These are phyloP conservation scores for Coregonus clupeaformis DNA, from an alignment of 2,113 vertebrate genomes.

Conservation along the genomic window DNA sequence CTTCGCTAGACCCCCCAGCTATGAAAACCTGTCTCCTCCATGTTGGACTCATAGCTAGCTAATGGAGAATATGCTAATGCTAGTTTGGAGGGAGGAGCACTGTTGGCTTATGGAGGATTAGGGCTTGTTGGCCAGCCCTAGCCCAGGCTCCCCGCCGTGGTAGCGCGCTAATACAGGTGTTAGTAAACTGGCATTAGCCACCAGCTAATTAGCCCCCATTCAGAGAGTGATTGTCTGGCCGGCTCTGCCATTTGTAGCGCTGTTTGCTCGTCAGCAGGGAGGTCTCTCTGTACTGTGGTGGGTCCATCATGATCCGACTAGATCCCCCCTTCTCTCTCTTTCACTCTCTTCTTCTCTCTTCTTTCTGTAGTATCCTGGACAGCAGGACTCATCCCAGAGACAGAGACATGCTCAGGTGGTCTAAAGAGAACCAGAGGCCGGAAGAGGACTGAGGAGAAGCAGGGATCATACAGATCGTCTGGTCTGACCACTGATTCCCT, in stretches of 20 bases:
- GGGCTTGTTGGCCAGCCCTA: constrained; percentile 80
- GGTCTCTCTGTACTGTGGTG: constrained; percentile 82
- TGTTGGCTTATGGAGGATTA: constrained; percentile 90
- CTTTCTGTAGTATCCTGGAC: constrained; percentile 22
- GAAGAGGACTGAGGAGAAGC: neutral
- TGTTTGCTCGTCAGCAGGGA: constrained; percentile 78
- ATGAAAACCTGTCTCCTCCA: constrained; percentile 71
- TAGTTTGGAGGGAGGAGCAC: constrained; percentile 61
- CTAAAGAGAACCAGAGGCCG: neutral
- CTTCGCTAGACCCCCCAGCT: constrained; percentile 47
- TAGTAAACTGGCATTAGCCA: constrained; percentile 85
- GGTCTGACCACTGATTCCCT: too few relatives aligned
- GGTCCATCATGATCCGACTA: constrained; percentile 79
- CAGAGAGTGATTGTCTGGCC: constrained; percentile 70
- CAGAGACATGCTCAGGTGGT: neutral
- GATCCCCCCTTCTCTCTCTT: constrained; percentile 55
- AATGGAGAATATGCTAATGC: constrained; percentile 89
- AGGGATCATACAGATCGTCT: neutral
- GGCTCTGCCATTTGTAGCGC: constrained; percentile 77
- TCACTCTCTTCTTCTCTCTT: constrained; percentile 25
- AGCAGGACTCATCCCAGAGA: neutral
- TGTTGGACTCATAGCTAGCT: constrained; percentile 77
- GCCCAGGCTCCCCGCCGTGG: constrained; percentile 76
- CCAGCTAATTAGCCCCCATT: constrained; percentile 83
- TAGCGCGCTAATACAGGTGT: constrained; percentile 92